Base-by-base conservation (phyloP, 2,113 vertebrate genomes). In the Melanerpes aurifrons region DNA sequence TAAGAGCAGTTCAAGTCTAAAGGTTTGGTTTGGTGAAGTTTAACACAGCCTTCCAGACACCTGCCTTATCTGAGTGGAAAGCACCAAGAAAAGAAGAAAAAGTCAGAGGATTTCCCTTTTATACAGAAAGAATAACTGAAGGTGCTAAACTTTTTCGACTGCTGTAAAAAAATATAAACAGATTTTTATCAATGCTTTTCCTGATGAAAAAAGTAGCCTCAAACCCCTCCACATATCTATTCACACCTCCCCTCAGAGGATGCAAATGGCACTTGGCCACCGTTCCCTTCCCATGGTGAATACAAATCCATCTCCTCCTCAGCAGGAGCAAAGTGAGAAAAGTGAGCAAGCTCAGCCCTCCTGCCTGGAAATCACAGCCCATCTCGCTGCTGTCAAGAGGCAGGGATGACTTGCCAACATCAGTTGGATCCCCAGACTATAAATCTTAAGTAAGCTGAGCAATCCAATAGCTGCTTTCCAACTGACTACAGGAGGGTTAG, bases 281-380 rank as follows among this genome's bases (percentile, higher is more conserved):
- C 3, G 0, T 56, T 69, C 63, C 69, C 48, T 50, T 58, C 62
- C 72, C 3, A 9, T 19, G 12, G 47, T 1, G 5, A 69, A 79
- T 64, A 76, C 1, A 0, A 83, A 87, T 70, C 75, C 29, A 2
- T 82, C 79, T 91, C 68, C 69, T 82, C 69, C 77, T 74, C 82
- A 74, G 32, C 74, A 89, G 68, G 53, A 93, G 45, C 14, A 35
- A 80, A 89, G 82, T 37, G 62, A 94, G 84, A 76, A 63, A 69
- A 85, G 48, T 7, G 31, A 74, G 64, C 56, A 70, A 68, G 90
- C 45, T 80, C 63, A 59, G 54, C 84, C 61, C 82, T 78, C 76
- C 70, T 0, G 19, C 73, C 83, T 93, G 77, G 40, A 76, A 94
- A 82, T 94, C 94, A 73, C 81, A 92, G 78, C 91, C 87, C 63